A percentile compares a stretch with the other conserved stretches of the same genome.
Evolutionary conservation across 2,113 vertebrate species (phyloP).

Genomic region (Himantopus leucocephalus): DNA sequence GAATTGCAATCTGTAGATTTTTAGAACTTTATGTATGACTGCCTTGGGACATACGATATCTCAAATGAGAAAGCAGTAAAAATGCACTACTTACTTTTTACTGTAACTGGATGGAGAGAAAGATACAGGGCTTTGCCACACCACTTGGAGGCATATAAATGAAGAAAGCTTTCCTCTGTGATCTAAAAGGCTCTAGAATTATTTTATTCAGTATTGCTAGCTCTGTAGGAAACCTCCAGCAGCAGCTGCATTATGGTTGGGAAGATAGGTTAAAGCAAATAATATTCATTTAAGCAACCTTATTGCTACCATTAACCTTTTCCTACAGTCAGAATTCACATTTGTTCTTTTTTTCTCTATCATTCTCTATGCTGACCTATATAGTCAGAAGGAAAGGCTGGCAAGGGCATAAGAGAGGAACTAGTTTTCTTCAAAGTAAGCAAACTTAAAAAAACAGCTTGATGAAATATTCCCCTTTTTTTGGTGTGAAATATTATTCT

Average conservation of each 20-base stretch:
- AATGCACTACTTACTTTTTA: neutral
- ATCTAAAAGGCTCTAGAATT: neutral
- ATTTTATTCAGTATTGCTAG: neutral
- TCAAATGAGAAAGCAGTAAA: neutral
- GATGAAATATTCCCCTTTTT: neutral
- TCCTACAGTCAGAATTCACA: neutral
- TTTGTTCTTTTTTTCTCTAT: neutral
- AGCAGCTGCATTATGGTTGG: neutral
- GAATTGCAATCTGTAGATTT: neutral
- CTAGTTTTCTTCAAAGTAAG: neutral
- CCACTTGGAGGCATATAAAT: neutral
- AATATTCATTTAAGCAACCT: neutral
- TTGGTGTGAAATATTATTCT: neutral
- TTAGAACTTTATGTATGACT: neutral
- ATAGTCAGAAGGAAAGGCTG: neutral
- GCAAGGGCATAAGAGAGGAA: neutral
- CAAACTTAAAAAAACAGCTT: neutral
- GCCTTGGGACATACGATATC: neutral
- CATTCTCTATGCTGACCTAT: neutral
- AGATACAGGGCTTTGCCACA: neutral
- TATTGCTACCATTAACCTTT: neutral
- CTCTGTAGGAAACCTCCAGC: neutral
- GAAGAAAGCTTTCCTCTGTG: neutral
- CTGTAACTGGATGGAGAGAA: neutral
- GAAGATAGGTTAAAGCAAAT: neutral